phyloP scores from a whole-genome alignment of 2,797 vertebrate species.

The Cossypha niveicapilla region DNA sequence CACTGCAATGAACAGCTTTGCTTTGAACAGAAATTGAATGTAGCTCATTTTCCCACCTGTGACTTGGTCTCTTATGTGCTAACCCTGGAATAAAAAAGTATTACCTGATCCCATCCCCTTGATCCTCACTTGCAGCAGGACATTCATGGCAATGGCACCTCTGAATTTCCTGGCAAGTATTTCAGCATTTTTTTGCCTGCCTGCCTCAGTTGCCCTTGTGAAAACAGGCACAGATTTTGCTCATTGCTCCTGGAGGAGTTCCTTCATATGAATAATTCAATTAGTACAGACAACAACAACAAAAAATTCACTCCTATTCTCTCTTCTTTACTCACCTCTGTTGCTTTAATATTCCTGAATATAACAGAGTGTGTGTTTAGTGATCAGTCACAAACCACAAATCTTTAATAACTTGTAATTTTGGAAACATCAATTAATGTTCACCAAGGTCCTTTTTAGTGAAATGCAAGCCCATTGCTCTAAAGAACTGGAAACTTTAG shows the following conservation, averaged over 20 bases:
- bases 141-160: background rate
- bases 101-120: background rate
- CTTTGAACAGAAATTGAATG: background rate
- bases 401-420: background rate
- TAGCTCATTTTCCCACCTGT: background rate
- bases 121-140: accelerated
- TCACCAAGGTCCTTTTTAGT: background rate
- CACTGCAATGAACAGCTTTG: background rate
- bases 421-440: background rate
- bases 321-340: background rate
- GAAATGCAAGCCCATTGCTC: background rate
- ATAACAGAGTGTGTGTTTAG: accelerated
- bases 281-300: background rate
- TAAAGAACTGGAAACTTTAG: background rate
- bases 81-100: background rate
- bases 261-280: background rate
- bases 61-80: background rate
- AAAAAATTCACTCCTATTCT: background rate
- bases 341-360: background rate
- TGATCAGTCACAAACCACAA: background rate
- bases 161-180: background rate
- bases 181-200: background rate
- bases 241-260: background rate
- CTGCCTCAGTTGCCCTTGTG: background rate
- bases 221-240: background rate